Percentiles rank a stretch among this genome's conserved stretches.
These are phyloP conservation scores for Oceanites oceanicus DNA, from an alignment of 2,113 vertebrate species.

Conservation along the genomic window DNA sequence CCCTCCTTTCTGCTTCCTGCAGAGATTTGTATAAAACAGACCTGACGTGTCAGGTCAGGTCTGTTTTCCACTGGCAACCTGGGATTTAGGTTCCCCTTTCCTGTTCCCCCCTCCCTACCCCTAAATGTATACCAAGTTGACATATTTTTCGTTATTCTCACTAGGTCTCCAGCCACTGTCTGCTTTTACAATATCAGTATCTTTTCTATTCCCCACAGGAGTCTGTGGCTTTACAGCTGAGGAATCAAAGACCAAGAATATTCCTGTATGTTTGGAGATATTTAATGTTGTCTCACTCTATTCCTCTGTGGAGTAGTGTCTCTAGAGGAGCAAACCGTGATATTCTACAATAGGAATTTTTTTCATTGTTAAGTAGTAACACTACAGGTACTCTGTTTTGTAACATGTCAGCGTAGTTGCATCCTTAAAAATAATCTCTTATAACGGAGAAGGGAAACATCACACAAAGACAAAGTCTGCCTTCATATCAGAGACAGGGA, in stretches of 20 bases:
- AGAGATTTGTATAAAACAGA: background rate
- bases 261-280: background rate
- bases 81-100: background rate
- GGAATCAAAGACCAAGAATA: background rate
- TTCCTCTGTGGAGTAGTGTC: background rate
- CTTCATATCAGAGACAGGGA: background rate
- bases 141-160: background rate
- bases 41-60: background rate
- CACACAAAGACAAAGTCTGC: background rate
- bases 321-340: background rate
- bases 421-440: constrained; percentile 38
- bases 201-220: background rate
- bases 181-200: background rate
- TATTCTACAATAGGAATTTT: background rate
- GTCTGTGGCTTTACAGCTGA: background rate
- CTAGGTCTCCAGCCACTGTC: background rate
- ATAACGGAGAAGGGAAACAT: background rate
- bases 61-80: background rate
- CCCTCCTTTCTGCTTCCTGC: background rate
- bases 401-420: background rate
- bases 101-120: fast-evolving
- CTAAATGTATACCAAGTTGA: fast-evolving
- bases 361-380: background rate
- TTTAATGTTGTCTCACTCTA: background rate
- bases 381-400: constrained; percentile 4